Conservation (phyloP, 2,888 invertebrate genomes). For the Pemphredon lugubris region DNA sequence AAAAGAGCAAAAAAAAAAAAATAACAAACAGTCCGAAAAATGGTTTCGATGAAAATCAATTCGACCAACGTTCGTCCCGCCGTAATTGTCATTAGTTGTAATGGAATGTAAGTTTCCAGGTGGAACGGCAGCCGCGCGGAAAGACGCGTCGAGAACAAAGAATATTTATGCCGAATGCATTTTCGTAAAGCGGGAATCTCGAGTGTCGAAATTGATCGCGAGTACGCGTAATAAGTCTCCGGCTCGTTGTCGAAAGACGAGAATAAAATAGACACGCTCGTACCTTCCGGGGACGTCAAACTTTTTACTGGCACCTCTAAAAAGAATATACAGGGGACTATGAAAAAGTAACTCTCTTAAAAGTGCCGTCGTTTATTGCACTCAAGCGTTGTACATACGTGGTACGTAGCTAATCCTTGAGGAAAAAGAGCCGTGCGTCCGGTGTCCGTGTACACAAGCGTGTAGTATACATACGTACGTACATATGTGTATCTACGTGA, state of each 20-base stretch:
- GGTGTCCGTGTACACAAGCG: background rate
- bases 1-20: no score
- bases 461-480: no score
- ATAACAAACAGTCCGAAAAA: no score
- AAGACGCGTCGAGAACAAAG: no score
- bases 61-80: no score
- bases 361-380: slow-evolving; percentile 37
- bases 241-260: background rate
- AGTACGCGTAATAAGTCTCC: background rate
- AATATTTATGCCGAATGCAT: no score
- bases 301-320: slow-evolving; percentile 35
- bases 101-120: no score
- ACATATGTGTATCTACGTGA: background rate
- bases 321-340: slow-evolving; percentile 32
- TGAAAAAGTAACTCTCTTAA: slow-evolving; percentile 33
- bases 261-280: slow-evolving; percentile 2
- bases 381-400: slow-evolving; percentile 16
- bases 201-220: no score
- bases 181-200: no score
- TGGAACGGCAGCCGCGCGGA: no score
- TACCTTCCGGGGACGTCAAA: slow-evolving; percentile 25
- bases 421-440: background rate
- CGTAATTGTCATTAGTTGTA: no score
- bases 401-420: slow-evolving; percentile 30
- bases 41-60: no score